A percentile compares a stretch with the other conserved stretches of the same genome.
Conservation (phyloP, 1,140 invertebrate species). For the Wasmannia auropunctata region DNA sequence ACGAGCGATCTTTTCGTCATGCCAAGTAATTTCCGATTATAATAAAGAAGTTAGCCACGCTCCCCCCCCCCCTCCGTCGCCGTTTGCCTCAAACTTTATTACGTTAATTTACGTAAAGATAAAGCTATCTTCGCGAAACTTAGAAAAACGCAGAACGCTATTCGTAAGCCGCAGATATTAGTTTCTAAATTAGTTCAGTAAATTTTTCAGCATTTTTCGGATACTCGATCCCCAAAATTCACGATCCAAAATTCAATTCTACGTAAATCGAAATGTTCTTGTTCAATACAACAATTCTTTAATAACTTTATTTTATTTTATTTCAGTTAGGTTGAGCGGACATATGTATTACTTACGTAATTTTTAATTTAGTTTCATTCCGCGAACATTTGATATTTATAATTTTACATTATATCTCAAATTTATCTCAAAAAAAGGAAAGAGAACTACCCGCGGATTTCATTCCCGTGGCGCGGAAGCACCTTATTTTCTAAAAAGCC, state of each 20-base stretch:
- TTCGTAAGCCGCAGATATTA: neutral
- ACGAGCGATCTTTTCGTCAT: neutral
- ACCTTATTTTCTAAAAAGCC: constrained; percentile 16
- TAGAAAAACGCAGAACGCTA: neutral
- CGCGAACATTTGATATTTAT: neutral
- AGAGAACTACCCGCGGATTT: neutral
- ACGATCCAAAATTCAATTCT: neutral
- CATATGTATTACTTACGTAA: neutral
- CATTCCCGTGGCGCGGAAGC: neutral
- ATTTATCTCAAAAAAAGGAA: neutral
- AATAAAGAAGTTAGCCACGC: constrained; percentile 25
- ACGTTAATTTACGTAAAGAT: neutral
- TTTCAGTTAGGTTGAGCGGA: neutral
- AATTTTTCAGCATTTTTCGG: neutral
- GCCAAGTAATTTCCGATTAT: constrained; percentile 36
- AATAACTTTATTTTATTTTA: neutral
- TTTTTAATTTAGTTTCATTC: neutral
- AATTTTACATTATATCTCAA: no score
- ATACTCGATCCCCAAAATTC: neutral
- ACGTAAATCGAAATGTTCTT: neutral
- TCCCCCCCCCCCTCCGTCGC: no score
- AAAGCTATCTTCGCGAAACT: neutral
- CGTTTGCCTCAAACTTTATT: constrained; percentile 4
- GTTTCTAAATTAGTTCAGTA: no score
- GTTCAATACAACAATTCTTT: no score